phyloP scores from a whole-genome alignment of 2,888 invertebrate genomes.

The Agrotis clavis region DNA sequence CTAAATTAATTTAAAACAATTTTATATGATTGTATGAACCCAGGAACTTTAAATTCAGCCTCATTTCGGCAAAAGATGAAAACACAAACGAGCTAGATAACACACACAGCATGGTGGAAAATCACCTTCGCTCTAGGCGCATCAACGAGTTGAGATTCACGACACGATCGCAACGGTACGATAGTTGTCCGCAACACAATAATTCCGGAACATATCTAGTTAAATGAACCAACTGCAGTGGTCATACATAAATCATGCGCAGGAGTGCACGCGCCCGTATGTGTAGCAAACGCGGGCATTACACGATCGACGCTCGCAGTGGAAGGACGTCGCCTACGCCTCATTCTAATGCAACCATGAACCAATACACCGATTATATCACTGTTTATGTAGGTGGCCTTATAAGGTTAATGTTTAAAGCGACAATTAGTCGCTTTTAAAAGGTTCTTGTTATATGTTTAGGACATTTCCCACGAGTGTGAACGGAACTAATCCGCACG shows the following conservation, averaged over 20 bases:
- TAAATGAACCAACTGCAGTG: conserved; percentile 84
- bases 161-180: conserved; percentile 78
- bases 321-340: conserved; percentile 88
- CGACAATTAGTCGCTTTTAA: conserved; percentile 66
- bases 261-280: conserved; percentile 81
- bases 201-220: conserved; percentile 87
- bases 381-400: conserved; percentile 89
- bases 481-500: conserved; percentile 89
- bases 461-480: conserved; percentile 85
- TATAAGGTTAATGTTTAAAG: conserved; percentile 90
- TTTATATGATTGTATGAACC: background rate
- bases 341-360: conserved; percentile 78
- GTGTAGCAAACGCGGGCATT: conserved; percentile 75
- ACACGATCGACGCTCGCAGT: conserved; percentile 76
- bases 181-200: conserved; percentile 83
- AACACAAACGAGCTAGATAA: conserved; percentile 45
- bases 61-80: conserved; percentile 56
- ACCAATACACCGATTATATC: conserved; percentile 87
- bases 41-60: conserved; percentile 31
- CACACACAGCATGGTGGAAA: conserved; percentile 46
- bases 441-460: conserved; percentile 61
- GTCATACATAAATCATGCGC: conserved; percentile 88
- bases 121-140: conserved; percentile 54
- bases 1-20: conserved; percentile 29
- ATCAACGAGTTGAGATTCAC: conserved; percentile 78